These are phyloP conservation scores for Bubo blakistoni DNA, from an alignment of 2,113 vertebrate species.

Conservation along the genomic window DNA sequence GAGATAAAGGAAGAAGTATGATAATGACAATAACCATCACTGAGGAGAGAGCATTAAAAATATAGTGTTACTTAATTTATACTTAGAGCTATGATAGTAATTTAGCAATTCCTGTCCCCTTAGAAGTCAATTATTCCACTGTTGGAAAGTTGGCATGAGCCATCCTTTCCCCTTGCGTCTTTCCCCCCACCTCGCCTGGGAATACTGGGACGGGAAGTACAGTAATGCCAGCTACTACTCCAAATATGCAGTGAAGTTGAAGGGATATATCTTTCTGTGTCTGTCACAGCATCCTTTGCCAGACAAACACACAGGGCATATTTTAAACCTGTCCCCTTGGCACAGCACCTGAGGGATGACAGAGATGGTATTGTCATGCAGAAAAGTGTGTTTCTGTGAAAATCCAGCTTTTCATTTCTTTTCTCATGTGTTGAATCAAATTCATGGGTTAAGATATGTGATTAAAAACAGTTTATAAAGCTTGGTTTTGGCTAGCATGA, in stretches of 20 bases:
- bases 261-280: not conserved
- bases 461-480: not conserved
- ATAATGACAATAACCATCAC: not conserved
- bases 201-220: not conserved
- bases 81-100: not conserved
- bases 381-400: not conserved
- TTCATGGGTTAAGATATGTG: not conserved
- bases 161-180: not conserved
- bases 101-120: not conserved
- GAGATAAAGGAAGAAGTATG: not conserved
- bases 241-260: not conserved
- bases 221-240: not conserved
- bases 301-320: not conserved
- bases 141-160: not conserved
- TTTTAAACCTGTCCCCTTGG: not conserved
- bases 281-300: not conserved
- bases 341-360: not conserved
- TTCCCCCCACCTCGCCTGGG: not conserved
- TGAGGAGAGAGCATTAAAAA: not conserved
- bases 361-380: not conserved
- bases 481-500: not conserved
- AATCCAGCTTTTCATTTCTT: not conserved
- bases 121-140: not conserved
- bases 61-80: not conserved
- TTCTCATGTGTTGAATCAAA: not conserved